Evolutionary conservation across 2,113 vertebrate species (phyloP), one percentile per base, ranked within the genome.

Genomic region (Ceyx melanurus): DNA sequence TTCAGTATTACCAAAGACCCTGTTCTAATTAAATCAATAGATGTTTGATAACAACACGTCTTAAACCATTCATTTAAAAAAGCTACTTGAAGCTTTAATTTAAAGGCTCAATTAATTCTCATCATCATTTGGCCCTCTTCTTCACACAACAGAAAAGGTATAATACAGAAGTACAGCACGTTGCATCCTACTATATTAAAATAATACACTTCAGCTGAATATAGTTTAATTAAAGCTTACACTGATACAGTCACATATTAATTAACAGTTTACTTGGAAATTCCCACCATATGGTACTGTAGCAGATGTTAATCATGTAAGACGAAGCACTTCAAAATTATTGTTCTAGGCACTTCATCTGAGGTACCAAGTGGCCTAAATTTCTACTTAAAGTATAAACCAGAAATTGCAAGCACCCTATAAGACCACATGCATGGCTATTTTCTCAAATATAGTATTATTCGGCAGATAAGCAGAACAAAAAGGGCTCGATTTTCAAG

Each of bases 181-280:
- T 77, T 22, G 14, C 40, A 83, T 67, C 43, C 29, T 26, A 57
- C 56, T 54, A 10, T 20, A 77, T 91, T 91, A 89, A 74, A 92
- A 93, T 67, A 93, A 91, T 15, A 72, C 53, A 80, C 51, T 93
- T 94, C 57, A 77, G 43, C 18, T 74, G 56, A 92, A 80, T 60
- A 77, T 43, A 77, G 79, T 72, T 94, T 94, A 96, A 95, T 93
- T 91, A 95, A 21, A 3, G 92, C 85, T 90, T 94, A 91, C 43
- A 71, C 56, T 77, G 60, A 51, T 77, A 72, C 29, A 64, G 75
- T 86, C 48, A 56, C 71, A 71, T 77, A 92, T 91, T 96, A 96
- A 96, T 94, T 96, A 96, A 95, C 71, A 86, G 87, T 94, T 95
- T 96, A 93, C 94, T 94, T 88, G 79, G 85, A 94, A 95, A 91